Percentiles rank a stretch among this genome's conserved stretches.
Evolutionary conservation across 1,140 invertebrate genomes (phyloP).

Genomic region (Lutraria rhynchaena): DNA sequence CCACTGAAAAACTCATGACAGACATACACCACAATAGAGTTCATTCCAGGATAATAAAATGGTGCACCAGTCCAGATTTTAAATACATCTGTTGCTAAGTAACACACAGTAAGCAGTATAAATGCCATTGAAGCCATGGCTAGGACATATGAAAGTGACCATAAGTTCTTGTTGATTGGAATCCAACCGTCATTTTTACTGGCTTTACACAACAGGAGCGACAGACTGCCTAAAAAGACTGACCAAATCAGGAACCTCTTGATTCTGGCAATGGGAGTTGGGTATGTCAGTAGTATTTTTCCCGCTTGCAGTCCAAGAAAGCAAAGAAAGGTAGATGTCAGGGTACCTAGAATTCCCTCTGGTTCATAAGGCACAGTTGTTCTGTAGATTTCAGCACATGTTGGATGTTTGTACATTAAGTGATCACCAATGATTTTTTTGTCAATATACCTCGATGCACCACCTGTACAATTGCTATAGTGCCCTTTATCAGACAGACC

Average conservation of each 20-base stretch:
- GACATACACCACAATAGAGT: slow-evolving; percentile 92
- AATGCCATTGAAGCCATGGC: slow-evolving; percentile 88
- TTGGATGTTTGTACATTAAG: slow-evolving; percentile 90
- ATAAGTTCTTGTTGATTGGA: slow-evolving; percentile 93
- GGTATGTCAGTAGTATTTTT: slow-evolving; percentile 87
- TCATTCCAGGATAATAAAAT: slow-evolving; percentile 92
- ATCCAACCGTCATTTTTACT: slow-evolving; percentile 89
- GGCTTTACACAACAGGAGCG: slow-evolving; percentile 88
- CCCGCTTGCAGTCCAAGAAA: slow-evolving; percentile 86
- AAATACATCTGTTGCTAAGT: slow-evolving; percentile 90
- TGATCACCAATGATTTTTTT: slow-evolving; percentile 86
- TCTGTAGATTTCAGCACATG: slow-evolving; percentile 87
- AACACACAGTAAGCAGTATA: slow-evolving; percentile 87
- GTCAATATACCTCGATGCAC: slow-evolving; percentile 92
- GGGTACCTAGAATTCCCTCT: slow-evolving; percentile 88
- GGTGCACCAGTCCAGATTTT: slow-evolving; percentile 91
- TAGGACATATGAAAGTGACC: slow-evolving; percentile 93
- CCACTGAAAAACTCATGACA: slow-evolving; percentile 90
- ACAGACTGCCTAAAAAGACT: slow-evolving; percentile 82
- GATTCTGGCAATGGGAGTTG: slow-evolving; percentile 85
- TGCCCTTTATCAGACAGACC: slow-evolving; percentile 87
- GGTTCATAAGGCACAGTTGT: slow-evolving; percentile 89
- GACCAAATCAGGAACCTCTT: slow-evolving; percentile 86
- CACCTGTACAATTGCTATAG: slow-evolving; percentile 88
- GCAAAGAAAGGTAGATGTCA: slow-evolving; percentile 85